Conservation (phyloP, 2,113 vertebrate species). For the Hepsetus odoe region DNA sequence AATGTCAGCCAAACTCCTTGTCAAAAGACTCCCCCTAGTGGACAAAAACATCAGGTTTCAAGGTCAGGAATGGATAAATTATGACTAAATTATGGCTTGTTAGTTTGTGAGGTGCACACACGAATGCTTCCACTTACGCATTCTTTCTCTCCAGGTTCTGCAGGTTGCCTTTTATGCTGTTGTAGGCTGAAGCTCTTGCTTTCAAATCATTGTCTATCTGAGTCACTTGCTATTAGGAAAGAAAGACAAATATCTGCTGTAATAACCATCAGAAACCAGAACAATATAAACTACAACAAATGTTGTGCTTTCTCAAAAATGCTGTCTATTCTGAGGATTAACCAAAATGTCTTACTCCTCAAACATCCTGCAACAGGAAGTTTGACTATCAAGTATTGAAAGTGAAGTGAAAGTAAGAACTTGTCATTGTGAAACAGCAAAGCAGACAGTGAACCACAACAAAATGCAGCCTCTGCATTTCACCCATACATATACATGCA, state of each 20-base stretch:
- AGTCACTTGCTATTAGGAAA: conserved; percentile 84
- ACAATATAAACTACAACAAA: neutral
- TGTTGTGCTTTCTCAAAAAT: neutral
- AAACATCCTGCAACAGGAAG: no score
- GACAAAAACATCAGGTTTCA: conserved; percentile 26
- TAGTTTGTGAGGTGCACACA: neutral
- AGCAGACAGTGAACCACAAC: no score
- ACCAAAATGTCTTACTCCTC: neutral
- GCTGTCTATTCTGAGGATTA: neutral
- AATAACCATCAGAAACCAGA: neutral
- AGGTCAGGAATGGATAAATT: conserved; percentile 24
- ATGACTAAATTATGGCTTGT: neutral
- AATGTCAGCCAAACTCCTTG: conserved; percentile 93
- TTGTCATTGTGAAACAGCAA: no score
- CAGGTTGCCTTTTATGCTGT: conserved; percentile 97
- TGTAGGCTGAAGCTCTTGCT: conserved; percentile 92
- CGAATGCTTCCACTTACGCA: conserved; percentile 81
- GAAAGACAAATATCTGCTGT: neutral
- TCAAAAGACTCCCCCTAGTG: conserved; percentile 92
- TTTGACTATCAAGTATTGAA: no score
- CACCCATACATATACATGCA: no score
- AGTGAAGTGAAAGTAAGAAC: no score
- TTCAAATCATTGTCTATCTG: conserved; percentile 99
- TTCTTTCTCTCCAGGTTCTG: conserved; percentile 98
- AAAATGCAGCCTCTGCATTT: no score